Base-by-base conservation (phyloP, 2,797 vertebrate species). In the Arrhamphus sclerolepis region DNA sequence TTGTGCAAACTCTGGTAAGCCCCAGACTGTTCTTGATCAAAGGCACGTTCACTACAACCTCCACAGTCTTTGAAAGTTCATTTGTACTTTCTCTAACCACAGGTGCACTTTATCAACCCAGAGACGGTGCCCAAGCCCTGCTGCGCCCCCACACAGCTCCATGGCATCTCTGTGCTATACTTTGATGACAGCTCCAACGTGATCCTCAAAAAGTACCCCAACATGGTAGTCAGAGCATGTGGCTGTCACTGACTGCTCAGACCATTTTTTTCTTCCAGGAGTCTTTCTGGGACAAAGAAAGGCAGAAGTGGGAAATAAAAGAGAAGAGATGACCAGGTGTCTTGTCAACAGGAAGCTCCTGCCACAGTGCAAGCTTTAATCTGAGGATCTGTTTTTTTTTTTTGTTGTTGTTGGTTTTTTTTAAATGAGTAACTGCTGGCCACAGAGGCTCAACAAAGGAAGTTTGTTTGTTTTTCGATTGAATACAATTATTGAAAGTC, bases 61-160 rank as follows among this genome's bases (percentile, higher is more conserved):
- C 34, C 22, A 21, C 55, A 44, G 8, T 53, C 42, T 56, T 29
- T 34, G 24, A 40, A 1, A 46, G 44, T 16, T 60, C 24, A 77
- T 66, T 47, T 51, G 19, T 21, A 5, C 28, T n/a, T 80, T 42
- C 21, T 52, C 39, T 50, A 26, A 44, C 50, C 44, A 7, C 86
- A 99, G 98, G 98, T 99, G 62, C 98, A 99, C 88, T 99, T 99
- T 72, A 98, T 99, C 90, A 99, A 97, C 92, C 97, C 97, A 0
- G 96, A 96, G 20, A 96, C 94, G 0, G 97, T 98, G 62, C 98
- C 97, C 47, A 98, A 96, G 76, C 97, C 98, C 39, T 99, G 98
- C 93, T 99, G 98, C 0, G 95, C 98, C 26, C 98, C 98, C 0
- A 99, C 98, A 1, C 97, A 99, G 90, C 96, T 99, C 73, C 97